phyloP scores from a whole-genome alignment of 1,140 invertebrate genomes.

The Pristionchus pacificus region DNA sequence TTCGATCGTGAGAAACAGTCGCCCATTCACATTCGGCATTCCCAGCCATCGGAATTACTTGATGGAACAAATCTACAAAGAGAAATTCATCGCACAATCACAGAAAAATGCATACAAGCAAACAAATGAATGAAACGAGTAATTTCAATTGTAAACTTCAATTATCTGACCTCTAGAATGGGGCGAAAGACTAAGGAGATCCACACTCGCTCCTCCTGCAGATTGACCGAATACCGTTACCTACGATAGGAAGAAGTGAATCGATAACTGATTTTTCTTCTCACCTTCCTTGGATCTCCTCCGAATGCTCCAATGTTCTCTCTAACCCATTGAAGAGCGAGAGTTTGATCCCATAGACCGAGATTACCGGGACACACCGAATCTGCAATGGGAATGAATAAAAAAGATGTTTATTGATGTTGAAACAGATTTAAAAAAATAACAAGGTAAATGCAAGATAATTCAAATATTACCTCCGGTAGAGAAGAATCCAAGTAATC shows the following conservation, averaged over 20 bases:
- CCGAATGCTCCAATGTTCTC: constrained; percentile 63
- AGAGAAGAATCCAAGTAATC: constrained; percentile 56
- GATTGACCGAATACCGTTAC: constrained; percentile 49
- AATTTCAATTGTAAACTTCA: neutral
- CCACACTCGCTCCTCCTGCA: constrained; percentile 45
- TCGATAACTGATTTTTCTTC: neutral
- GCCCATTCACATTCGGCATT: constrained; percentile 37
- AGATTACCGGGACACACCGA: constrained; percentile 56
- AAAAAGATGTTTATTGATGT: no score
- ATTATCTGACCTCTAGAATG: constrained; percentile 38
- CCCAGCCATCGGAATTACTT: constrained; percentile 41
- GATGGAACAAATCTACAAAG: constrained; percentile 43
- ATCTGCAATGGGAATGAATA: constrained; percentile 53
- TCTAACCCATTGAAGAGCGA: constrained; percentile 57
- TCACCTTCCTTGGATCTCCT: constrained; percentile 62
- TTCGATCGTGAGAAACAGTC: constrained; percentile 16
- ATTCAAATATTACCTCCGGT: neutral
- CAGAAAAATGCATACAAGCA: neutral
- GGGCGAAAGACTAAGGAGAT: constrained; percentile 28
- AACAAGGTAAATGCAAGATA: no score
- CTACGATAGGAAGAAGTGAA: constrained; percentile 38
- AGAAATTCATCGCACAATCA: no score
- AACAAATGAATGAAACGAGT: neutral
- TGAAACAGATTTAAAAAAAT: no score
- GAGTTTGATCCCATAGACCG: constrained; percentile 58